Conservation (phyloP, 2,888 invertebrate genomes). For the Pammene fasciana region DNA sequence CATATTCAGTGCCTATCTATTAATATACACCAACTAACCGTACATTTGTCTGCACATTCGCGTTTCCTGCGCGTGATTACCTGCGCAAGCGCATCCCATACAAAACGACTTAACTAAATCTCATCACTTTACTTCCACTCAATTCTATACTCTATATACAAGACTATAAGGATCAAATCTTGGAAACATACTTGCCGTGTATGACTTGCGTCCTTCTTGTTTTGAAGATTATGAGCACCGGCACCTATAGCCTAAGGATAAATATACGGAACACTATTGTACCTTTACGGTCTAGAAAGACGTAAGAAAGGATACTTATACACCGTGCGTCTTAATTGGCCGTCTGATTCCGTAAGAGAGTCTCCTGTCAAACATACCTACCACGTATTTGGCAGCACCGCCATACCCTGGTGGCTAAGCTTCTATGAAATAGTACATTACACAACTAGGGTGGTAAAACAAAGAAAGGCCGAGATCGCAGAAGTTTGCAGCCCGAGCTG, state of each 20-base stretch:
- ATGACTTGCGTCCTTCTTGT: neutral
- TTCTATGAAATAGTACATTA: no score
- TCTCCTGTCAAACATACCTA: no score
- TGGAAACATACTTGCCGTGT: neutral
- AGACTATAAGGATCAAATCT: neutral
- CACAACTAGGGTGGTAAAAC: no score
- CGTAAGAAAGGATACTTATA: conserved; percentile 5
- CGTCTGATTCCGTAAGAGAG: no score
- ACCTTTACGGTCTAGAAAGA: neutral
- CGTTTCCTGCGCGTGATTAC: conserved; percentile 20
- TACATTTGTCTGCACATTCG: conserved; percentile 22
- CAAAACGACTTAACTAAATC: conserved; percentile 1
- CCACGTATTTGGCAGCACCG: no score
- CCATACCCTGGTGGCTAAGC: no score
- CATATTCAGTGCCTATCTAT: no score
- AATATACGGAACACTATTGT: conserved; percentile 23
- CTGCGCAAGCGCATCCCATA: conserved; percentile 7
- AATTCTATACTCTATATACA: neutral
- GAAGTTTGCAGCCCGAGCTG: no score
- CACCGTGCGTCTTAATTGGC: conserved; percentile 1
- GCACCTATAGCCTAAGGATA: conserved; percentile 26
- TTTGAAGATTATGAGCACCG: neutral
- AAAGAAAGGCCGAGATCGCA: no score
- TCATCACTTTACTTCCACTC: neutral
- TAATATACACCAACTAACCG: conserved; percentile 12